phyloP scores from a whole-genome alignment of 2,113 vertebrate species.

The Hystrix brachyura region DNA sequence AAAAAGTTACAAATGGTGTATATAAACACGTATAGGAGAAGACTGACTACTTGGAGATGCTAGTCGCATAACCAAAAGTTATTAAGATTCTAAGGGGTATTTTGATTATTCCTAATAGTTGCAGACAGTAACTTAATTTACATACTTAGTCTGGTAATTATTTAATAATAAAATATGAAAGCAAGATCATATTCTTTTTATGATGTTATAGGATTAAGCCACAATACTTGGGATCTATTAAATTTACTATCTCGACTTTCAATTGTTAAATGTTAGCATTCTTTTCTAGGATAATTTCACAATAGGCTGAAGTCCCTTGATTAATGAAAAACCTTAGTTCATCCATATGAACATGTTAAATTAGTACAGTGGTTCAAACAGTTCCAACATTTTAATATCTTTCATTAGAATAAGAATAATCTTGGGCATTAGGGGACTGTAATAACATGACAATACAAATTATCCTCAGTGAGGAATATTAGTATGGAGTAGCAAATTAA shows the following conservation, averaged over 20 bases:
- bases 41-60: background rate
- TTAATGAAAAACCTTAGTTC: background rate
- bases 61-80: background rate
- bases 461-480: background rate
- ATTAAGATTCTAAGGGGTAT: background rate
- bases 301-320: background rate
- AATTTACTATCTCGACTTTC: constrained; percentile 1
- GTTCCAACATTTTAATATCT: constrained; percentile 11
- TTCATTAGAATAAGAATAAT: constrained; percentile 42
- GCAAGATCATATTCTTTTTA: background rate
- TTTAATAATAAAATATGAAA: background rate
- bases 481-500: background rate
- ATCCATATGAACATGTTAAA: background rate
- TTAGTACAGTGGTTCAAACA: background rate
- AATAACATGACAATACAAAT: background rate
- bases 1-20: background rate
- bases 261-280: constrained; percentile 7
- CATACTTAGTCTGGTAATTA: background rate
- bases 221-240: background rate
- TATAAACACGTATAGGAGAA: background rate
- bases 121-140: background rate
- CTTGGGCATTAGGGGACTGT: background rate
- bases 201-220: background rate
- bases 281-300: constrained; percentile 21
- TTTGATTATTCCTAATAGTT: background rate